Percentiles rank a stretch among this genome's conserved stretches.
phyloP scores from a whole-genome alignment of 2,888 invertebrate species.

The Apantesis nais region DNA sequence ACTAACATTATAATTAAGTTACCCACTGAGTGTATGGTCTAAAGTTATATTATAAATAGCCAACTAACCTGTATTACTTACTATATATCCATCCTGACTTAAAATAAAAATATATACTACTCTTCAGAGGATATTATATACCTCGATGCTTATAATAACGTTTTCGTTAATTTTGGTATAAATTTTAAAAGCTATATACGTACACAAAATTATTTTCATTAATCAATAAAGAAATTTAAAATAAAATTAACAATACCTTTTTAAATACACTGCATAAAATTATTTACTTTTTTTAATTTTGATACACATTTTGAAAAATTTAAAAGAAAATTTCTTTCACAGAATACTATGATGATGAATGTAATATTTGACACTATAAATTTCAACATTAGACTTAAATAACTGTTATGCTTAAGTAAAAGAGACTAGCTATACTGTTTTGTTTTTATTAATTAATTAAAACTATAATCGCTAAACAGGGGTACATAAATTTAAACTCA shows the following conservation, averaged over 20 bases:
- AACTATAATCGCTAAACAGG: not conserved
- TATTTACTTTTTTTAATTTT: too few relatives aligned
- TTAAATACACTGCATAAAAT: not conserved
- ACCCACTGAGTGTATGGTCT: not conserved
- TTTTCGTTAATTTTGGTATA: constrained; percentile 43
- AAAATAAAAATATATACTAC: constrained; percentile 47
- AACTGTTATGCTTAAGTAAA: not conserved
- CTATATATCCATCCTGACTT: constrained; percentile 52
- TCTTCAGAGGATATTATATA: constrained; percentile 54
- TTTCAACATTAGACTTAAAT: not conserved
- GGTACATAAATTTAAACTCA: not conserved
- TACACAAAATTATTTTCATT: constrained; percentile 1
- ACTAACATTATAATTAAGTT: not conserved
- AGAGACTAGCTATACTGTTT: not conserved
- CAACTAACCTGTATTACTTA: constrained; percentile 17
- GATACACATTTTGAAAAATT: not conserved
- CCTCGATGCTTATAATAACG: constrained; percentile 37
- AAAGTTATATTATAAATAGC: constrained; percentile 18
- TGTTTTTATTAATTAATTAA: not conserved
- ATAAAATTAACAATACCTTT: not conserved
- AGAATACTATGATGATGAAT: not conserved
- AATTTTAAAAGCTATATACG: constrained; percentile 17
- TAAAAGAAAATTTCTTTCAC: not conserved
- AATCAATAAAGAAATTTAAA: not conserved
- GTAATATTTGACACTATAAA: not conserved